phyloP scores from a whole-genome alignment of 2,113 vertebrate species.

The Anas platyrhynchos region DNA sequence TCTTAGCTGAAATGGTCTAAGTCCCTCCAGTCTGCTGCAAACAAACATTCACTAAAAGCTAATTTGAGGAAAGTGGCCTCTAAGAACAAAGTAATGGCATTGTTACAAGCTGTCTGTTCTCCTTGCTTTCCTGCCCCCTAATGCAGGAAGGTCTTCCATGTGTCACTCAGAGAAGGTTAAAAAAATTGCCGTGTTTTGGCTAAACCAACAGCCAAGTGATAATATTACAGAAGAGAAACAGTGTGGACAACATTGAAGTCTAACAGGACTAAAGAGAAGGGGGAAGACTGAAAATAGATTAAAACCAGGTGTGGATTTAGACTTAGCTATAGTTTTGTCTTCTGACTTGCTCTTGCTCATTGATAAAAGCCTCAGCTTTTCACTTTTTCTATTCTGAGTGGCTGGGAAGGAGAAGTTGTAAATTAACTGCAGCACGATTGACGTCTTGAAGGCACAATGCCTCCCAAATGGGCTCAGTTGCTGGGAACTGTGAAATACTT shows the following conservation, averaged over 20 bases:
- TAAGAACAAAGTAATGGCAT: neutral
- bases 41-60: neutral
- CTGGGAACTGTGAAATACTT: neutral
- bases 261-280: neutral
- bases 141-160: neutral
- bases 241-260: neutral
- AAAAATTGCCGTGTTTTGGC: neutral
- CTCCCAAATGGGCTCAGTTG: neutral
- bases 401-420: neutral
- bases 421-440: neutral
- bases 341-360: neutral
- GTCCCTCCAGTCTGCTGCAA: neutral
- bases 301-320: neutral
- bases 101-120: neutral
- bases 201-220: neutral
- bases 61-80: neutral
- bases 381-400: neutral
- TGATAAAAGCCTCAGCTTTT: neutral
- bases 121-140: neutral
- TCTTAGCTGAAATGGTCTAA: neutral
- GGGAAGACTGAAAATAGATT: neutral
- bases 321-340: neutral
- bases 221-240: neutral
- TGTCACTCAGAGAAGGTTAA: neutral
- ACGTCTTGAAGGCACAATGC: neutral